A percentile compares a stretch with the other conserved stretches of the same genome.
phyloP scores from a whole-genome alignment of 1,140 invertebrate genomes.

The Cyrtorhinus lividipennis region DNA sequence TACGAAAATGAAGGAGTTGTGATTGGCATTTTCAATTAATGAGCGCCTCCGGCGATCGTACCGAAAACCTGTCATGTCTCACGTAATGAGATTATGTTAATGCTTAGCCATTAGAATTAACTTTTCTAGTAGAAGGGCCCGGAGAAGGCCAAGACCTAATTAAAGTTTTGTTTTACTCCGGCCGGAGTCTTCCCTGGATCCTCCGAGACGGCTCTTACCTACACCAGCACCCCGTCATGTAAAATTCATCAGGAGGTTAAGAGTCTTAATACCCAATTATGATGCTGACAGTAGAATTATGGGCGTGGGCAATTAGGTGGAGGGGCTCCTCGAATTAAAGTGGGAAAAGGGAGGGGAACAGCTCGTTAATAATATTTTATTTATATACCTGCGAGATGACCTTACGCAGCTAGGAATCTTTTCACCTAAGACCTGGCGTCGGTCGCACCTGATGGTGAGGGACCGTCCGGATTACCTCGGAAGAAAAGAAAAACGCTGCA shows the following conservation, averaged over 20 bases:
- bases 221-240: slow-evolving; percentile 17
- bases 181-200: neutral
- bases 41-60: neutral
- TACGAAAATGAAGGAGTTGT: neutral
- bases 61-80: slow-evolving; percentile 12
- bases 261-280: slow-evolving; percentile 24
- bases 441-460: too few species aligned
- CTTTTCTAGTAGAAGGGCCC: neutral
- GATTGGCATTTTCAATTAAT: slow-evolving; percentile 21
- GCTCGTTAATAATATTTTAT: neutral
- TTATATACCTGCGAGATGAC: neutral
- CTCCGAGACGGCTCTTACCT: neutral
- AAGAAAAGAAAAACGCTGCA: too few species aligned
- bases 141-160: neutral
- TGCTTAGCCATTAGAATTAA: slow-evolving; percentile 16
- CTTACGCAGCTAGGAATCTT: too few species aligned
- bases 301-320: slow-evolving; percentile 19
- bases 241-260: slow-evolving; percentile 21
- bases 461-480: too few species aligned
- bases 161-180: neutral
- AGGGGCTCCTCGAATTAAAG: slow-evolving; percentile 15
- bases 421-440: too few species aligned
- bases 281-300: slow-evolving; percentile 24
- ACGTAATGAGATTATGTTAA: slow-evolving; percentile 21
- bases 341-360: neutral